Base-by-base conservation (phyloP, 2,888 invertebrate genomes). In the Melipona bicolor region DNA sequence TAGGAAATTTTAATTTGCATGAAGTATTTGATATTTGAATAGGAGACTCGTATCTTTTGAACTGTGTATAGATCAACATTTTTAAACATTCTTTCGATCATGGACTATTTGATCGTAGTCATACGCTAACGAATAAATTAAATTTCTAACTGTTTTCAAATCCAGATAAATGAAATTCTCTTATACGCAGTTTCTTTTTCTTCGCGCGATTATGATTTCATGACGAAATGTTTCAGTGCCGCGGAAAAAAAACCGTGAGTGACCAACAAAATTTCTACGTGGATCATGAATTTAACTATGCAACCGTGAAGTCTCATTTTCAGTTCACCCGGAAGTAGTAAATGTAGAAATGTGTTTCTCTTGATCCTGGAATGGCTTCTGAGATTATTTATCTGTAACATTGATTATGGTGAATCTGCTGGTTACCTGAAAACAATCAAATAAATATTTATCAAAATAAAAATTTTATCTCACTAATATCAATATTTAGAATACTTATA, bases 221-320 rank as follows among this genome's bases (percentile, higher is more conserved):
- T 85, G 79, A 87, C 87, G 86, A 86, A 87, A 52, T 54, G 68
- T 68, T 52, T 76, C 67, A 76, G 11, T 49, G n/a, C 49, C 43
- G 19, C 13, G 71, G 6, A 43, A 43, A 21, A 19, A 54, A 17
- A 70, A 24, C n/a, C 13, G 70, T 56, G 52, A 19, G 43, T 49
- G 77, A 59, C 65, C 59, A 80, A 80, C 36, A 61, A 67, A 82
- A 82, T 70, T 81, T 59, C 64, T 54, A 70, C 36, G 32, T n/a
- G 56, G 52, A 77, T 68, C 36, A 15, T n/a, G 50, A 43, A 9
- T 43, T 43, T 2, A 43, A 43, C 43, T 43, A 43, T n/a, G 4
- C 49, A 32, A n/a, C 21, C 32, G n/a, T 19, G 62, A 24, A 62
- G 4, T 15, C 36, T 68, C 43, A 17, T 52, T 56, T 54, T n/a